Evolutionary conservation across 92 coral and sea anemone genomes (phyloP).

Genomic region (Porites evermanni): DNA sequence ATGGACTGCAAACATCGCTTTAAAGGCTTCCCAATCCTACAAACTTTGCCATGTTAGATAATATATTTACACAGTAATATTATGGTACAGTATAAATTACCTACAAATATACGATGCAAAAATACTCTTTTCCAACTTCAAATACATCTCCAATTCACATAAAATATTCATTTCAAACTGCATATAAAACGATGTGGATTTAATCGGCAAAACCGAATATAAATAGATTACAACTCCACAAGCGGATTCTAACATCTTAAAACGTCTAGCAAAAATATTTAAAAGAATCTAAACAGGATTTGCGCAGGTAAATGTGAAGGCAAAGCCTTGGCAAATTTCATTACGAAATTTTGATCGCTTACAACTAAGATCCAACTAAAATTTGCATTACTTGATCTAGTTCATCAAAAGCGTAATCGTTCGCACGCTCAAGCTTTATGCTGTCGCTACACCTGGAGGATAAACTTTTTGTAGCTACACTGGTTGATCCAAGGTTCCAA

Average conservation of each 20-base stretch:
- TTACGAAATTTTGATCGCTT: slow-evolving; percentile 5
- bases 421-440: slow-evolving; percentile 76
- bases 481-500: slow-evolving; percentile 63
- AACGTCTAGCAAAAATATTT: background rate
- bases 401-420: slow-evolving; percentile 84
- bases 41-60: slow-evolving; percentile 17
- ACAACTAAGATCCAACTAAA: slow-evolving; percentile 80
- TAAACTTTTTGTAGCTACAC: slow-evolving; percentile 50
- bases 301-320: background rate
- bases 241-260: slow-evolving; percentile 11
- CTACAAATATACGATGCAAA: slow-evolving; percentile 47
- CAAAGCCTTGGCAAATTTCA: background rate
- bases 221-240: slow-evolving; percentile 40
- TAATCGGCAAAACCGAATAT: slow-evolving; percentile 46
- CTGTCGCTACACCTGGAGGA: slow-evolving; percentile 83
- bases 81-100: slow-evolving; percentile 56
- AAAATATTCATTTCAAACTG: slow-evolving; percentile 35
- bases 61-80: background rate
- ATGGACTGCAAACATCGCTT: slow-evolving; percentile 24
- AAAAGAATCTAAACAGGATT: background rate
- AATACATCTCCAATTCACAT: slow-evolving; percentile 52
- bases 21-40: slow-evolving; percentile 13
- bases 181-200: slow-evolving; percentile 49
- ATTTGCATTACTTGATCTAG: slow-evolving; percentile 99
- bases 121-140: slow-evolving; percentile 54